A percentile compares a stretch with the other conserved stretches of the same genome.
Conservation (phyloP, 2,888 invertebrate genomes). For the Steinernema scapterisci region DNA sequence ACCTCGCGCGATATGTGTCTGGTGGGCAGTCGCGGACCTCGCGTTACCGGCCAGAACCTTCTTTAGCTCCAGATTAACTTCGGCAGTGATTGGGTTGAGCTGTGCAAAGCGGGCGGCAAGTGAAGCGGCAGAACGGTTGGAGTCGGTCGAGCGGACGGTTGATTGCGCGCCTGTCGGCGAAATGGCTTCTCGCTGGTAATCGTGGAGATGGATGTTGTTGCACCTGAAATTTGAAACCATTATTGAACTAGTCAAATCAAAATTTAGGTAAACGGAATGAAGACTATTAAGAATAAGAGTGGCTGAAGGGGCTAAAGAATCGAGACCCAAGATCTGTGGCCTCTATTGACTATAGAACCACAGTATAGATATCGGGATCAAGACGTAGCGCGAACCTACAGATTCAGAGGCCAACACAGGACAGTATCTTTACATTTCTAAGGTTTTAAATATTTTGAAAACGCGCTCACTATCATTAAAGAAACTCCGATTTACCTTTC, state of each 20-base stretch:
- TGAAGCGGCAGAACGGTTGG: slow-evolving; percentile 8
- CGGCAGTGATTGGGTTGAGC: slow-evolving; percentile 26
- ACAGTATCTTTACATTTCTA: neutral
- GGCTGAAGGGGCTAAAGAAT: too few species aligned
- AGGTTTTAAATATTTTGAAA: neutral
- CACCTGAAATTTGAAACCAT: slow-evolving; percentile 9
- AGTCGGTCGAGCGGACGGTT: slow-evolving; percentile 7
- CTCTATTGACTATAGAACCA: too few species aligned
- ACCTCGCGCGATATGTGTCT: neutral
- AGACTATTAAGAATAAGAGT: too few species aligned
- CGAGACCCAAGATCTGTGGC: too few species aligned
- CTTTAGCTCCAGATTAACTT: slow-evolving; percentile 22
- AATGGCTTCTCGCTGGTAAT: slow-evolving; percentile 4
- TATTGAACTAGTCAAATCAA: too few species aligned
- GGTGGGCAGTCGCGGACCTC: neutral
- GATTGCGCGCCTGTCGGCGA: slow-evolving; percentile 13
- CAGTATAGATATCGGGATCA: too few species aligned
- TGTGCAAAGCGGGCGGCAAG: slow-evolving; percentile 24
- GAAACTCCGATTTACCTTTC: neutral
- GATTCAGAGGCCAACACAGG: too few species aligned
- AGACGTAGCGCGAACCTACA: too few species aligned
- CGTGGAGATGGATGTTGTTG: neutral
- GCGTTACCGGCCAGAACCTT: slow-evolving; percentile 11
- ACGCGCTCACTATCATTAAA: too few species aligned
- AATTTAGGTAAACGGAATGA: too few species aligned